Evolutionary conservation across 2,888 invertebrate genomes (phyloP).

Genomic region (Rapana venosa): DNA sequence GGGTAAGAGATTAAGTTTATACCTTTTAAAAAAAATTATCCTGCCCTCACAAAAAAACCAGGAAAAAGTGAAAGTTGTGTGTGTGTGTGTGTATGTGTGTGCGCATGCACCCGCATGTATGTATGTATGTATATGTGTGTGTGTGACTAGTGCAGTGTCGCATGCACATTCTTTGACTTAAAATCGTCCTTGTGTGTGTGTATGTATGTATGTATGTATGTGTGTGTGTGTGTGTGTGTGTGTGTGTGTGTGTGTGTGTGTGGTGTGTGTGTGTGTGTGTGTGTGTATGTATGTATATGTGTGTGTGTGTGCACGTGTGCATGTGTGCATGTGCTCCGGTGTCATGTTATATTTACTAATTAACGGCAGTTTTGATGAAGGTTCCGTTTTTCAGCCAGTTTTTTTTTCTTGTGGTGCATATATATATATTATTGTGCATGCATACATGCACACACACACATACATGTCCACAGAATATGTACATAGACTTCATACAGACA

Average conservation of each 20-base stretch:
- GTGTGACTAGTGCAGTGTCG: neutral
- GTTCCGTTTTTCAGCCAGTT: neutral
- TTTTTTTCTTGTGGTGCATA: neutral
- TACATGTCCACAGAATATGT: too few relatives aligned
- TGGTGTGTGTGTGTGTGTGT: neutral
- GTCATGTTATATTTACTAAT: too few relatives aligned
- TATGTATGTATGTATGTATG: neutral
- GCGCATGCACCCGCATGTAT: neutral
- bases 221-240: neutral
- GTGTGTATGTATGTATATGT: neutral
- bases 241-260: neutral
- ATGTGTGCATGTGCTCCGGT: neutral
- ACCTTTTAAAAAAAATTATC: too few relatives aligned
- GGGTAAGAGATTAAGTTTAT: neutral
- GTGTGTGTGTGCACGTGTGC: neutral
- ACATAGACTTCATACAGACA: too few relatives aligned
- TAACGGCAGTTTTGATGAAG: neutral
- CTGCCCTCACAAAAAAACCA: neutral
- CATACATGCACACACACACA: neutral
- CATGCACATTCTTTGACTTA: neutral
- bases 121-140: neutral
- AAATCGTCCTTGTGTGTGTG: neutral
- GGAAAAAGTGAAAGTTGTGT: neutral
- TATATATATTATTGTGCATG: too few relatives aligned
- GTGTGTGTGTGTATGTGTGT: constrained; percentile 6